Evolutionary conservation across 2,113 vertebrate species (phyloP).

Genomic region (Ancistrus triradiatus): DNA sequence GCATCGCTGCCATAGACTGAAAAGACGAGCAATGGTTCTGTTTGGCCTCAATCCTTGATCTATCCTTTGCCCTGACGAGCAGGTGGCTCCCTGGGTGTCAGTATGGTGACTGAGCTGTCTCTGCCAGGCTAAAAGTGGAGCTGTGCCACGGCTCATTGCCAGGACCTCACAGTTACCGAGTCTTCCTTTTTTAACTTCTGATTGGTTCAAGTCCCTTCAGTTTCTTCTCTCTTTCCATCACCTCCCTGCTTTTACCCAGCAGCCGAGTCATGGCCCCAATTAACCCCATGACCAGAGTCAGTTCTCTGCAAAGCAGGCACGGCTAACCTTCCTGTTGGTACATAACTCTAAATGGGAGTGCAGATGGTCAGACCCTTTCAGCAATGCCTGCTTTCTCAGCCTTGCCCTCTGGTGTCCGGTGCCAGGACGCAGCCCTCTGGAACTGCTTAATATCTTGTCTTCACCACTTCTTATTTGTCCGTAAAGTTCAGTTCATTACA

Average conservation of each 20-base stretch:
- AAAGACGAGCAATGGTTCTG: conserved; percentile 7
- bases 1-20: background rate
- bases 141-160: conserved; percentile 6
- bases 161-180: background rate
- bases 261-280: background rate
- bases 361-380: conserved; percentile 30
- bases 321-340: background rate
- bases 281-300: conserved; percentile 12
- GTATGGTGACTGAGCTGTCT: conserved; percentile 31
- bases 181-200: background rate
- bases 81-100: conserved; percentile 13
- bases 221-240: background rate
- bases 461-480: background rate
- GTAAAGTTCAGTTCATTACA: background rate
- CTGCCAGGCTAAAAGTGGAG: conserved; percentile 11
- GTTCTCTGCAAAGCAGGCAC: background rate
- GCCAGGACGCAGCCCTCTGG: conserved; percentile 30
- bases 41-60: conserved; percentile 1
- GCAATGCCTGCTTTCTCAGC: conserved; percentile 10
- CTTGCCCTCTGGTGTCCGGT: background rate
- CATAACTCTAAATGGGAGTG: conserved; percentile 9
- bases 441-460: conserved; percentile 4
- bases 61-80: conserved; percentile 3
- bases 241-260: background rate
- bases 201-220: background rate